Base-by-base conservation (phyloP, 2,797 vertebrate genomes). In the Mormyrops attenuatus region DNA sequence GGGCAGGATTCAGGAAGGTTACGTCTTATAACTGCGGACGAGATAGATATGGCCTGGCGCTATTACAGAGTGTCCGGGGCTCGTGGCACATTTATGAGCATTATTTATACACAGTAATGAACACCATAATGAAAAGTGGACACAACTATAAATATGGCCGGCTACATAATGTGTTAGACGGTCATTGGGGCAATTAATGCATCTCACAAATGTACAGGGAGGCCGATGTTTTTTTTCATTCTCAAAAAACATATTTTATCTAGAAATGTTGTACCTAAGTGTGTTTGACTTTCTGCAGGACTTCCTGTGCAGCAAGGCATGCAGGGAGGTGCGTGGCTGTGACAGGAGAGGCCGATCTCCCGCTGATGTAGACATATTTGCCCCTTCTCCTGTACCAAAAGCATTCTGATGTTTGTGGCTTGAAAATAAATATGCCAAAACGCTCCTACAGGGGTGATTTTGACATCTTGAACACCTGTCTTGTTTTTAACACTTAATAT, bases 41-140 rank as follows among this genome's bases (percentile, higher is more conserved):
- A 95, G 96, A 96, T 93, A 93, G 94, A 96, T 96, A 93, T 94
- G 92, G 80, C 93, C 95, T 95, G 95, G 94, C 95, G 93, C 93
- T 92, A 93, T 95, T 96, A 94, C 91, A 92, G 93, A 94, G 93
- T 91, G 94, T 94, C 90, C 90, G 91, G 91, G 92, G 38, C 90
- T 88, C 91, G 89, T 66, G 94, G 94, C 95, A 96, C 95, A 94
- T 97, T 96, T 96, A 96, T 90, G 92, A 91, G 60, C 92, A 94
- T 96, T 96, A 96, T 97, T 97, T 97, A 97, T 96, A 93, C 91
- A 89, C 92, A 20, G 91, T 96, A 96, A 96, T 96, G 95, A 96
- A 96, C 94, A 95, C 91, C 94, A 95, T 96, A 96, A 96, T 96
- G 96, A 96, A 97, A 96, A 96, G 96, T 96, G 95, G 95, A 96